A percentile compares a stretch with the other conserved stretches of the same genome.
These are phyloP conservation scores for Lasaia peninsularis DNA, from an alignment of 1,140 invertebrate genomes.

Conservation along the genomic window DNA sequence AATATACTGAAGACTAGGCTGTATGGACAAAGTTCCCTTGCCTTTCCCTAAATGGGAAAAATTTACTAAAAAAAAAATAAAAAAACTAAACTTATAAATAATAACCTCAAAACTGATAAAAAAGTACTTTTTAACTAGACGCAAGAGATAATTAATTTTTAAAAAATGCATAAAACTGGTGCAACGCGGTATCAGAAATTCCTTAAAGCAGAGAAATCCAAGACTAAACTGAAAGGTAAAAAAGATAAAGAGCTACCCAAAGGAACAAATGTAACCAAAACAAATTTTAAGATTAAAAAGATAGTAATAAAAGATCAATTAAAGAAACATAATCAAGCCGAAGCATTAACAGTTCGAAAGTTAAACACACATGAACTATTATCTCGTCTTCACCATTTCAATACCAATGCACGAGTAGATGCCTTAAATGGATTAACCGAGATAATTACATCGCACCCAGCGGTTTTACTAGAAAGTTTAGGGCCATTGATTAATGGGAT, in stretches of 20 bases:
- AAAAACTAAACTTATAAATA: too few species aligned
- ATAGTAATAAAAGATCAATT: slow-evolving; percentile 89
- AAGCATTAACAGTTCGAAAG: slow-evolving; percentile 84
- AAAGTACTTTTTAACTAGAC: too few species aligned
- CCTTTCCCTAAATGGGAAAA: too few species aligned
- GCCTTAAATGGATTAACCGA: slow-evolving; percentile 85
- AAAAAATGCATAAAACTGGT: slow-evolving; percentile 61
- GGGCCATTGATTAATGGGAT: slow-evolving; percentile 83
- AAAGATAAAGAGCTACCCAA: slow-evolving; percentile 84
- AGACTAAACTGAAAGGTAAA: slow-evolving; percentile 86
- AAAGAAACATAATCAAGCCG: slow-evolving; percentile 78
- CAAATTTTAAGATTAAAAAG: slow-evolving; percentile 92
- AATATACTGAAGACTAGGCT: too few species aligned
- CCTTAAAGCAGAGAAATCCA: slow-evolving; percentile 86
- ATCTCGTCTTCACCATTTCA: slow-evolving; percentile 87
- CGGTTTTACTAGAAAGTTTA: slow-evolving; percentile 80
- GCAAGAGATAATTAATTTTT: too few species aligned
- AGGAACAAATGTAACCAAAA: slow-evolving; percentile 90
- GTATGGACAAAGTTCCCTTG: too few species aligned
- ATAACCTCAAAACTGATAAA: too few species aligned
- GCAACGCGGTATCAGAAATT: slow-evolving; percentile 81
- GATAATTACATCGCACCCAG: slow-evolving; percentile 78
- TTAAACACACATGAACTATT: slow-evolving; percentile 87
- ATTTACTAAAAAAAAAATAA: too few species aligned
- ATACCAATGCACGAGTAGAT: slow-evolving; percentile 82